Conservation (phyloP, 1,140 invertebrate species). For the Magallana gigas region DNA sequence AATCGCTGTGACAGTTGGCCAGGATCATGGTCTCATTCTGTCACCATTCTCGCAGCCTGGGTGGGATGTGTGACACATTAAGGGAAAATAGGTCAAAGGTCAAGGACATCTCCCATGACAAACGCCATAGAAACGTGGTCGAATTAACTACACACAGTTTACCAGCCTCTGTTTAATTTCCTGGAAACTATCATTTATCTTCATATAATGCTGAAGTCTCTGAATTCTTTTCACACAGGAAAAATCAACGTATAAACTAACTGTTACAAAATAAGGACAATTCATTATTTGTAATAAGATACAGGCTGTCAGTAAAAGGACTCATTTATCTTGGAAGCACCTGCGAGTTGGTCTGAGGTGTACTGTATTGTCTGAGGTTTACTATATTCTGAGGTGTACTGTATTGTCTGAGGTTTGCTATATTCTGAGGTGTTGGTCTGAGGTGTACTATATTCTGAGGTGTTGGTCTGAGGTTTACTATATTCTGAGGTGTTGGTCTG, state of each 20-base stretch:
- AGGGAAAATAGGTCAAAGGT: neutral
- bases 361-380: neutral
- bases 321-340: constrained; percentile 11
- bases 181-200: constrained; percentile 20
- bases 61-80: neutral
- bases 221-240: neutral
- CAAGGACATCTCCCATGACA: neutral
- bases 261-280: too few relatives aligned
- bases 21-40: neutral
- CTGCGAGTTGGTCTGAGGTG: neutral
- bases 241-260: neutral
- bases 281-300: neutral
- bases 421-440: neutral
- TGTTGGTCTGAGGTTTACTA: too few relatives aligned
- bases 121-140: neutral
- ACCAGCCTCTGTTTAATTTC: neutral
- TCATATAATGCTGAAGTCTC: neutral
- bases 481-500: neutral
- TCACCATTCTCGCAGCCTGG: neutral
- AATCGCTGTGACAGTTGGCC: neutral
- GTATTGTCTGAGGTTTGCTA: neutral
- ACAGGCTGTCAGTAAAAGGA: neutral
- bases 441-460: too few relatives aligned
- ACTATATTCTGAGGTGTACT: neutral
- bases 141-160: neutral